phyloP scores from a whole-genome alignment of 2,113 vertebrate genomes.

The Pseudopodoces humilis region DNA sequence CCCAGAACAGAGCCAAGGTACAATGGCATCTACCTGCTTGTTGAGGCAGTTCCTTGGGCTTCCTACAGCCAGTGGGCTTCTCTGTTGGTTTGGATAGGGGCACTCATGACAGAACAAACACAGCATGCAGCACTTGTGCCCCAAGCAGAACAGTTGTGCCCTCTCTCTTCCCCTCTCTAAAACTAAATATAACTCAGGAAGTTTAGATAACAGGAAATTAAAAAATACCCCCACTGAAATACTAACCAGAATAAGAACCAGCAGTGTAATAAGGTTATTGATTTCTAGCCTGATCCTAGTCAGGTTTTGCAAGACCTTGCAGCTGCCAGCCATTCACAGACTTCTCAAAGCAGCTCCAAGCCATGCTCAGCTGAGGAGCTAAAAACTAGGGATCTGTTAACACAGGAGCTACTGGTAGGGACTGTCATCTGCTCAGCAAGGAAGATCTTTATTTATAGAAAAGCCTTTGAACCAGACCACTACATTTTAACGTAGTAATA shows the following conservation, averaged over 20 bases:
- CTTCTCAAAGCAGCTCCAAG: constrained; percentile 40
- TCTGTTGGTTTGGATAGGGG: background rate
- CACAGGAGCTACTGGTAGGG: constrained; percentile 38
- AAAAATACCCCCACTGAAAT: background rate
- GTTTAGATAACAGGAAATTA: background rate
- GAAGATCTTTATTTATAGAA: constrained; percentile 79
- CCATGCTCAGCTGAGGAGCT: background rate
- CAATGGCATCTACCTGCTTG: rapidly evolving
- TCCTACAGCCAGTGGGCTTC: background rate
- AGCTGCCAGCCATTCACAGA: constrained; percentile 26
- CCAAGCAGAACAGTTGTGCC: background rate
- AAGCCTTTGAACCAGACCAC: constrained; percentile 67
- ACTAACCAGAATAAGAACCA: background rate
- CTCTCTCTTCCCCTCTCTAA: background rate
- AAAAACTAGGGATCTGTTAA: constrained; percentile 50
- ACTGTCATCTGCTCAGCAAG: constrained; percentile 57
- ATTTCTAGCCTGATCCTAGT: constrained; percentile 15
- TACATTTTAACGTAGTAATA: constrained; percentile 76
- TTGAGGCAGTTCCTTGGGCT: background rate
- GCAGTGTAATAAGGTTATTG: background rate
- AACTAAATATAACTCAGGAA: background rate
- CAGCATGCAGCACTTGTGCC: background rate
- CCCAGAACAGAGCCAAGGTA: background rate
- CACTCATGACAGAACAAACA: background rate
- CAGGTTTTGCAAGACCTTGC: constrained; percentile 29